Conservation (phyloP, 2,113 vertebrate species). For the Climacteris rufus region DNA sequence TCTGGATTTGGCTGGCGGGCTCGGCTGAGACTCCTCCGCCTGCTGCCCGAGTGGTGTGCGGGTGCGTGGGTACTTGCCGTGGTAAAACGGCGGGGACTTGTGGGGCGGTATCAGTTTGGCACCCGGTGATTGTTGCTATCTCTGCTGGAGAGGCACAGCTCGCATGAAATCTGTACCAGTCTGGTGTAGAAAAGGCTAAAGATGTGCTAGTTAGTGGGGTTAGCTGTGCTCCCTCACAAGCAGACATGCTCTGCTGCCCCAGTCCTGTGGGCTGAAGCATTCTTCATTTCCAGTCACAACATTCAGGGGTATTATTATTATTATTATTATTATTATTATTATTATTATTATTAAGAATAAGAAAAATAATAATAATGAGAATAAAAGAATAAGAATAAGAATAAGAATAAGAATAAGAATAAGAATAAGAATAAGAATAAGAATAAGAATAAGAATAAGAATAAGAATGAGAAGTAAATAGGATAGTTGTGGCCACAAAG, state of each 20-base stretch:
- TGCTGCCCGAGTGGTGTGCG: not conserved
- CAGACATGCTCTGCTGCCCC: not conserved
- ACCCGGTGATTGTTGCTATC: not conserved
- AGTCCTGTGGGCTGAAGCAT: not conserved
- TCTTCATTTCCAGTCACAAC: not conserved
- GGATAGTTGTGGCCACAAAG: not conserved
- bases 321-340: no score
- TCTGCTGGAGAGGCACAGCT: not conserved
- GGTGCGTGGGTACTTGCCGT: not conserved
- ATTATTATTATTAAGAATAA: no score
- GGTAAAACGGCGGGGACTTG: not conserved
- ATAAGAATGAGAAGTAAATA: fast-evolving
- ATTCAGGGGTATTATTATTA: not conserved
- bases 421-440: not conserved
- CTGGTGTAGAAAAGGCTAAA: not conserved
- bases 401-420: fast-evolving
- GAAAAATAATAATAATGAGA: no score
- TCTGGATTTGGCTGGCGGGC: not conserved
- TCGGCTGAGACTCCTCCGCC: not conserved
- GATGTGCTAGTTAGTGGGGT: not conserved
- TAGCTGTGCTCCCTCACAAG: not conserved
- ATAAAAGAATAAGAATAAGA: not conserved
- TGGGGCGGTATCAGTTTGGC: not conserved
- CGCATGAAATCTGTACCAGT: not conserved
- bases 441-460: not conserved